Percentiles rank a stretch among this genome's conserved stretches.
Evolutionary conservation across 1,140 invertebrate genomes (phyloP).

Genomic region (Theocolax elegans): DNA sequence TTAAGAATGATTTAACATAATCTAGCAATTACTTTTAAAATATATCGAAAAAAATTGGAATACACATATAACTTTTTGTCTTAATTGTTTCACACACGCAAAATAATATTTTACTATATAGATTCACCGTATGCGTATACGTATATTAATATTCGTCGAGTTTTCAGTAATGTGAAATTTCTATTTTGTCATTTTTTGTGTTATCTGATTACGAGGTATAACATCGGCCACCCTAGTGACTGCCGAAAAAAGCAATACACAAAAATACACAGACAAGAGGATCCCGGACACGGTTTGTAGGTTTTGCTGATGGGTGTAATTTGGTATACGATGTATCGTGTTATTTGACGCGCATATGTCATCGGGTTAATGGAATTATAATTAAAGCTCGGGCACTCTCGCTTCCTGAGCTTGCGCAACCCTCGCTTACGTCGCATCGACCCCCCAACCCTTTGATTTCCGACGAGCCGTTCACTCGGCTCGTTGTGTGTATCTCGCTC

Average conservation of each 20-base stretch:
- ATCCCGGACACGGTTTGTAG: neutral
- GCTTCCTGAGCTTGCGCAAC: constrained; percentile 6
- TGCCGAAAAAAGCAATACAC: neutral
- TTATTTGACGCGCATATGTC: constrained; percentile 32
- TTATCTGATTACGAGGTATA: neutral
- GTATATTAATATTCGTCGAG: too few species aligned
- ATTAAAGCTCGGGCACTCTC: constrained; percentile 23
- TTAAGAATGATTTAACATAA: too few species aligned
- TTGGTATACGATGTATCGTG: constrained; percentile 5
- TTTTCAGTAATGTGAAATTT: too few species aligned
- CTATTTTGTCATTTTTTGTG: constrained; percentile 1
- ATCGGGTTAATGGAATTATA: constrained; percentile 39
- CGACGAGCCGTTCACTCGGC: neutral
- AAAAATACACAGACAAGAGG: too few species aligned
- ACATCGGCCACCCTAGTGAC: too few species aligned
- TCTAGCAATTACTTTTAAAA: too few species aligned
- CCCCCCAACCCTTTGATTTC: neutral
- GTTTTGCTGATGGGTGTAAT: constrained; percentile 25
- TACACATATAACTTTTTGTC: too few species aligned
- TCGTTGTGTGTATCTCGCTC: neutral
- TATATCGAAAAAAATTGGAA: too few species aligned
- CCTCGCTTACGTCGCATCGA: neutral
- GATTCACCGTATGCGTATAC: too few species aligned
- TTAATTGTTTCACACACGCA: too few species aligned
- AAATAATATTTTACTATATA: too few species aligned